Evolutionary conservation across 1,140 invertebrate species (phyloP).

Genomic region (Coboldia fuscipes): DNA sequence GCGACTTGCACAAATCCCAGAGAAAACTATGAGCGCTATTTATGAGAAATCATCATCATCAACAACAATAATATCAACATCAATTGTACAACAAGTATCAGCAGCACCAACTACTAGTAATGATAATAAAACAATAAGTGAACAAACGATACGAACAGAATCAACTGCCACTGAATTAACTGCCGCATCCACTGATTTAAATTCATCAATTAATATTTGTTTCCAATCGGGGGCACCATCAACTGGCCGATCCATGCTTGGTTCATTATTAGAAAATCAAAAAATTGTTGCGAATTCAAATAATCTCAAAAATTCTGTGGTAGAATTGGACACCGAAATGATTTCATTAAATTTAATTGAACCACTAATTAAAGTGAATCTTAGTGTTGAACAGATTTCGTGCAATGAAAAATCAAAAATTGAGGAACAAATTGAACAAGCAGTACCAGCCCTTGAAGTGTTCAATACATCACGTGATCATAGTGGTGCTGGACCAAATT

Average conservation of each 20-base stretch:
- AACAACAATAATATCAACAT: constrained; percentile 11
- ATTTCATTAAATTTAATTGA: neutral
- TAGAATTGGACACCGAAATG: neutral
- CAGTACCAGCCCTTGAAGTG: no score
- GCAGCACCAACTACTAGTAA: neutral
- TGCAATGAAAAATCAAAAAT: no score
- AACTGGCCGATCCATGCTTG: neutral
- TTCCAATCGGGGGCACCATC: constrained; percentile 7
- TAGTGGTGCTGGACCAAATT: no score
- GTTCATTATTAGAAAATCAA: neutral
- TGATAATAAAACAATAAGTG: constrained; percentile 2
- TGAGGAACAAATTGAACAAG: no score
- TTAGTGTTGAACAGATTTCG: no score
- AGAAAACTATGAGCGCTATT: neutral
- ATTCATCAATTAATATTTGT: constrained; percentile 15
- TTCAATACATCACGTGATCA: no score
- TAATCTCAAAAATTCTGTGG: neutral
- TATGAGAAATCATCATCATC: constrained; percentile 7
- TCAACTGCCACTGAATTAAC: constrained; percentile 2
- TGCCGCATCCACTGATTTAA: constrained; percentile 8
- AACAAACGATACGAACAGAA: constrained; percentile 5
- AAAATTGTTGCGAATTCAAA: neutral
- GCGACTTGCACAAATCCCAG: no score
- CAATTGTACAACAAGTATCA: constrained; percentile 3
- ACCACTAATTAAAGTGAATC: no score